Conservation (phyloP, 2,113 vertebrate species). For the Xenus cinereus region DNA sequence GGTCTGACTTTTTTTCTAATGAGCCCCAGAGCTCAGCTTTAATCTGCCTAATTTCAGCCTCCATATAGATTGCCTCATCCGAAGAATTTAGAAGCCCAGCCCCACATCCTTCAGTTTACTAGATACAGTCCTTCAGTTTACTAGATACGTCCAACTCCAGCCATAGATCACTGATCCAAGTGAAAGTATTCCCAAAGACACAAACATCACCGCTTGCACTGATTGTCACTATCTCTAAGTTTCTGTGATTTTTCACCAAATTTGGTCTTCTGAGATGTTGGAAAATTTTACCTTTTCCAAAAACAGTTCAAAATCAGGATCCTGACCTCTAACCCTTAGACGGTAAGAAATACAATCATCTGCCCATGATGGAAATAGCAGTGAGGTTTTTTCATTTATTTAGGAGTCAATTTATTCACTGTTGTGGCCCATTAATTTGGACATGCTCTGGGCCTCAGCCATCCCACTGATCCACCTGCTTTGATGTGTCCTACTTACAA, state of each 20-base stretch:
- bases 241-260: not conserved
- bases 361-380: not conserved
- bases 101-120: not conserved
- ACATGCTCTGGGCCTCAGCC: conserved; percentile 75
- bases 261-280: not conserved
- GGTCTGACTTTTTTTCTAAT: not conserved
- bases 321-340: not conserved
- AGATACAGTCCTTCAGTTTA: not conserved
- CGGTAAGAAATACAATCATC: not conserved
- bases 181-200: not conserved
- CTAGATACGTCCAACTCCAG: not conserved
- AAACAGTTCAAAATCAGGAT: not conserved
- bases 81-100: not conserved
- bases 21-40: not conserved
- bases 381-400: not conserved
- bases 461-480: conserved; percentile 74
- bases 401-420: conserved; percentile 81
- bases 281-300: not conserved
- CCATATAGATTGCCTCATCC: not conserved
- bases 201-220: not conserved
- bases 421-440: conserved; percentile 82
- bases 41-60: not conserved
- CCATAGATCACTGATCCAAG: not conserved
- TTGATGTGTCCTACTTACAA: conserved; percentile 82
- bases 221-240: not conserved